These are phyloP conservation scores for Euleptes europaea DNA, from an alignment of 2,113 vertebrate genomes.

Conservation along the genomic window DNA sequence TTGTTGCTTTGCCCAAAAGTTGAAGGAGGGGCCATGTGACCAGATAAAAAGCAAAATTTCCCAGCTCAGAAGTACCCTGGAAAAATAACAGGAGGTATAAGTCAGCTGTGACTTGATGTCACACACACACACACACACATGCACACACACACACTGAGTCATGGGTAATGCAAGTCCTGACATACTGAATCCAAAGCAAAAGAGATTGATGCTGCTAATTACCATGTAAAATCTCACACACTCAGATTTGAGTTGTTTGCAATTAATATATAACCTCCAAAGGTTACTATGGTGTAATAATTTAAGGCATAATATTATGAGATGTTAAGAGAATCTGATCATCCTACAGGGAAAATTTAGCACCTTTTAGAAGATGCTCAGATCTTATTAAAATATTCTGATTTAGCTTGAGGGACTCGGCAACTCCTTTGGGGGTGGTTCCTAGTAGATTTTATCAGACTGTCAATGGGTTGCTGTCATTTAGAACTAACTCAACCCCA, in stretches of 20 bases:
- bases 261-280: constrained; percentile 23
- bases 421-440: neutral
- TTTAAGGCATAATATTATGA: neutral
- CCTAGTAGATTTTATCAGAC: neutral
- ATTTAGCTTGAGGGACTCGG: neutral
- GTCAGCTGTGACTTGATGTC: neutral
- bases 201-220: neutral
- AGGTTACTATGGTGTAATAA: neutral
- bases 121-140: too few species aligned
- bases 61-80: constrained; percentile 23
- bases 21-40: constrained; percentile 58
- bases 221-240: neutral
- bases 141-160: neutral
- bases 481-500: neutral
- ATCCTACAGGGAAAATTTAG: neutral
- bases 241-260: neutral
- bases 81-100: constrained; percentile 40
- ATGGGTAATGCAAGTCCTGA: constrained; percentile 2
- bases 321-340: neutral
- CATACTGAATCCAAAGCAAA: neutral
- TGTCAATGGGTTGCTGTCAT: neutral
- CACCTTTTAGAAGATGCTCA: neutral
- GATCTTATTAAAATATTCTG: constrained; percentile 10
- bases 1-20: constrained; percentile 73
- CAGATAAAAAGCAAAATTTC: constrained; percentile 63